Percentiles rank a stretch among this genome's conserved stretches.
Conservation (phyloP, 1,140 invertebrate genomes). For the Helicorthomorpha holstii region DNA sequence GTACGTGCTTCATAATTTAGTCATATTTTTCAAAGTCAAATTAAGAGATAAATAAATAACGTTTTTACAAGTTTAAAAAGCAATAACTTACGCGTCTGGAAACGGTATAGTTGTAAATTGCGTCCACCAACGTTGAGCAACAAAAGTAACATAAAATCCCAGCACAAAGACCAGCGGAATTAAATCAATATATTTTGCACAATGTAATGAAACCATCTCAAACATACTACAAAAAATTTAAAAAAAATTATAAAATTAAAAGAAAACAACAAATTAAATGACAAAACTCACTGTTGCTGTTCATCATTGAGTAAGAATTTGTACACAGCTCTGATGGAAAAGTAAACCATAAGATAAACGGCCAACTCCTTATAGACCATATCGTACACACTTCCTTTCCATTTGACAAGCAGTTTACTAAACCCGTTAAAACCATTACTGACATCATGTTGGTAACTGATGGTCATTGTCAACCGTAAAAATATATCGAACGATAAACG, state of each 20-base stretch:
- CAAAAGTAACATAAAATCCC: conserved; percentile 21
- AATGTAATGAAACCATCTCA: conserved; percentile 18
- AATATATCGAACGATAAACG: too few species aligned
- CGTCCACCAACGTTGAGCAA: conserved; percentile 21
- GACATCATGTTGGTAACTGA: conserved; percentile 55
- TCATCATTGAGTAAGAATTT: conserved; percentile 59
- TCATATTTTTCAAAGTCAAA: not conserved
- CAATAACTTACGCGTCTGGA: conserved; percentile 15
- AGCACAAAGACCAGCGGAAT: conserved; percentile 22
- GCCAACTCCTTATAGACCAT: conserved; percentile 83
- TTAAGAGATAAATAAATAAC: not conserved
- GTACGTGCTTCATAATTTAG: not conserved
- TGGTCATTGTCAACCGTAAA: conserved; percentile 55
- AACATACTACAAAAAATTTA: conserved; percentile 14
- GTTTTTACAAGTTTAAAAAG: too few species aligned
- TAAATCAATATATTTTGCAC: conserved; percentile 17
- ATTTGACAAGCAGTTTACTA: conserved; percentile 57
- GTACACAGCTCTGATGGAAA: conserved; percentile 71
- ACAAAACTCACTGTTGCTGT: conserved; percentile 55
- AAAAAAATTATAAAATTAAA: not conserved
- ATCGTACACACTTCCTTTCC: conserved; percentile 96
- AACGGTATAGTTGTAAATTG: conserved; percentile 20
- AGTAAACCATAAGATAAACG: conserved; percentile 71
- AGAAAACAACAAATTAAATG: not conserved
- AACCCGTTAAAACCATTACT: conserved; percentile 51